These are phyloP conservation scores for Colossoma macropomum DNA, from an alignment of 2,113 vertebrate genomes.

Conservation along the genomic window DNA sequence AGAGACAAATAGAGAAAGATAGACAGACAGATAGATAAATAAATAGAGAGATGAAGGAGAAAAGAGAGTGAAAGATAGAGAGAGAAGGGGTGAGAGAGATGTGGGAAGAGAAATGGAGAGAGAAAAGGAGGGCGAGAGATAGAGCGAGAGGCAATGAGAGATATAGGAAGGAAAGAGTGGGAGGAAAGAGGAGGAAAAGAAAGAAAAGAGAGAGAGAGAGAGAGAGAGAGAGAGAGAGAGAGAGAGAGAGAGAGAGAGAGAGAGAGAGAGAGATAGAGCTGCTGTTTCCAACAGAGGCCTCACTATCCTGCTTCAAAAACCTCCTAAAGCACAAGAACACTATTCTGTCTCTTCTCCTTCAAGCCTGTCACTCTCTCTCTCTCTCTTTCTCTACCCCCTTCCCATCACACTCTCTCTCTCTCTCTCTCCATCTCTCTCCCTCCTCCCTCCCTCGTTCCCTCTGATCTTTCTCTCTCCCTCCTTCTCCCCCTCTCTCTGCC, in stretches of 20 bases:
- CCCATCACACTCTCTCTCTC: background rate
- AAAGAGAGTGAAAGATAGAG: slow-evolving; percentile 10
- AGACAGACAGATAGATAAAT: no score
- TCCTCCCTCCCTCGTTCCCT: slow-evolving; percentile 18
- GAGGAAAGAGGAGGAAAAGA: background rate
- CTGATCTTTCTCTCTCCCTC: slow-evolving; percentile 26
- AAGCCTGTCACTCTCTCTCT: slow-evolving; percentile 34
- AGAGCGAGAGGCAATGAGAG: background rate
- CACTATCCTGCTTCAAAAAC: slow-evolving; percentile 51
- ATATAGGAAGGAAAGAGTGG: no score
- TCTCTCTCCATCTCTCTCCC: slow-evolving; percentile 1
- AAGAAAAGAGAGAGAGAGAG: background rate
- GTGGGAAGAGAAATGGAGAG: background rate
- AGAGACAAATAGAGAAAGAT: no score
- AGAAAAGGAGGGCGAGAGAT: background rate
- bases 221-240: slow-evolving; percentile 16
- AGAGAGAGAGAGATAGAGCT: slow-evolving; percentile 17
- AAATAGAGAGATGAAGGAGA: background rate
- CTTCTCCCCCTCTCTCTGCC: background rate
- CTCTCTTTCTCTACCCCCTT: background rate
- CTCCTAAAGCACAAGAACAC: slow-evolving; percentile 52
- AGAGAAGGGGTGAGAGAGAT: background rate
- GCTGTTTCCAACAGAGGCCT: slow-evolving; percentile 49
- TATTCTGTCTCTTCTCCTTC: slow-evolving; percentile 50
- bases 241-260: slow-evolving; percentile 6